Evolutionary conservation across 2,113 vertebrate species (phyloP), one percentile per base, ranked within the genome.

Genomic region (Lamprotornis superbus): DNA sequence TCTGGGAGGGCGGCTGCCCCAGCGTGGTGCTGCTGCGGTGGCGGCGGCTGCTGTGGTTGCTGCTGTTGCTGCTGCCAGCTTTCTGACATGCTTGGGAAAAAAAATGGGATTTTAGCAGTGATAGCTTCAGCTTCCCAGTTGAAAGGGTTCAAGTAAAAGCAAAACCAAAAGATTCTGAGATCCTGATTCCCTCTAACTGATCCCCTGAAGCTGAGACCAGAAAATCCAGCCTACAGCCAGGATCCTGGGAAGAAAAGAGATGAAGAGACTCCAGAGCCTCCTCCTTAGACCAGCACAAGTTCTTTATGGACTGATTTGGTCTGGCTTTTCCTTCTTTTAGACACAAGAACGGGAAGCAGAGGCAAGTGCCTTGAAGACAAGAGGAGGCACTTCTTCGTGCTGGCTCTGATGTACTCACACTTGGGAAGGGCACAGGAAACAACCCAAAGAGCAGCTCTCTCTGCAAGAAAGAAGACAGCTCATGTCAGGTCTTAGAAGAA

Each of bases 1-100:
- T 99, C 99, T 0, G 99, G 98, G 11, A 98, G 98, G 85, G 99
- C 94, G 1, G 98, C 98, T 67, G 98, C 94, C 30, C 98, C 98
- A 17, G 98, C 47, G 79, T 99, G 99, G 95, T 99, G 99, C 86
- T 98, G 98, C 98, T 95, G 94, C 3, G 82, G 94, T 24, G 90
- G 96, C 3, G 96, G 97, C 0, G 94, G 97, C 14, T 97, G 98
- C 91, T 97, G 96, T 3, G 97, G 95, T 68, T 98, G 98, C 96
- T 99, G 98, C 12, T 97, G 98, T 5, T 95, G 98, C 87, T 98
- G 98, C 92, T 98, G 97, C 98, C 98, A 98, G 96, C 97, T 98
- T 94, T 98, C 98, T 33, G 98, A 98, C 98, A 98, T 98, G 94
- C 97, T 98, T 97, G 97, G 96, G 88, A 47, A 87, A 91, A 91